phyloP scores from a whole-genome alignment of 2,797 vertebrate genomes.

The Neostethus bicornis region DNA sequence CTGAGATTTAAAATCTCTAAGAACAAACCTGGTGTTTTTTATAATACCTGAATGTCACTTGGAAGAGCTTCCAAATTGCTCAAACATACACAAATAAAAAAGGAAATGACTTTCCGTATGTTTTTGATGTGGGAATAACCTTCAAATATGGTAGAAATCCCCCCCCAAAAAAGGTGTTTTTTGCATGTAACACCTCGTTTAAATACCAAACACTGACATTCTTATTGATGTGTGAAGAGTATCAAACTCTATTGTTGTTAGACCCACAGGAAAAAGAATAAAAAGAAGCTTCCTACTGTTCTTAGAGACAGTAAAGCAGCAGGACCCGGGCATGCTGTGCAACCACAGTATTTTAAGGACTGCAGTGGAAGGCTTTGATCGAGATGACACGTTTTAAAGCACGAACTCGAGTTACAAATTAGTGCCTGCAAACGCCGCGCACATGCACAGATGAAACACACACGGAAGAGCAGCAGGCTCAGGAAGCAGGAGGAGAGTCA shows the following conservation, averaged over 20 bases:
- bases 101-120: too few relatives aligned
- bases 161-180: too few relatives aligned
- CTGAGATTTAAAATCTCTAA: too few relatives aligned
- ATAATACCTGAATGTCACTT: too few relatives aligned
- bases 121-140: too few relatives aligned
- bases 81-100: too few relatives aligned
- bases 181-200: too few relatives aligned
- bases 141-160: too few relatives aligned
- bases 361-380: neutral
- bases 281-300: neutral
- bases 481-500: neutral
- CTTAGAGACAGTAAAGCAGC: neutral
- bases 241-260: constrained; percentile 5
- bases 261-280: constrained; percentile 1
- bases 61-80: too few relatives aligned
- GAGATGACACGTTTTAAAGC: neutral
- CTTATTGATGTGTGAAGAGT: neutral
- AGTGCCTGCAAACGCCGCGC: neutral
- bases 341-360: neutral
- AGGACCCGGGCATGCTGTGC: neutral
- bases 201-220: constrained; percentile 9
- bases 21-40: too few relatives aligned
- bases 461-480: neutral
- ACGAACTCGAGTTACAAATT: neutral
- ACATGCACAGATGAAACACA: neutral